These are phyloP conservation scores for Rhagonycha lutea DNA, from an alignment of 2,888 invertebrate genomes.

Conservation along the genomic window DNA sequence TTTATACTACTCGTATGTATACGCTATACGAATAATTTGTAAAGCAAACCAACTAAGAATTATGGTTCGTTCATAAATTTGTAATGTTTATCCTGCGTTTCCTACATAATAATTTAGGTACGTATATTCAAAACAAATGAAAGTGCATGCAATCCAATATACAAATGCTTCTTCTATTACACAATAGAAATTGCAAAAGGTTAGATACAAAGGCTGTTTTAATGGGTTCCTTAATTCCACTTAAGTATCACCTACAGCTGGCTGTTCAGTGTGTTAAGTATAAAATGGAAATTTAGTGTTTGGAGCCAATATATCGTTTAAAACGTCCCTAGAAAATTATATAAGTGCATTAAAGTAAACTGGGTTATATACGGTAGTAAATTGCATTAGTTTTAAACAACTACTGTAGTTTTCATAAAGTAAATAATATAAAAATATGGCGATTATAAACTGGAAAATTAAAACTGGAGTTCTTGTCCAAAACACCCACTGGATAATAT, in stretches of 20 bases:
- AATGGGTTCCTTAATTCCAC: slow-evolving; percentile 14
- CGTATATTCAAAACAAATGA: neutral
- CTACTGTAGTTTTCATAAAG: slow-evolving; percentile 13
- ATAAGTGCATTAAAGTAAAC: neutral
- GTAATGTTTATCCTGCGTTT: neutral
- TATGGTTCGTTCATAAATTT: neutral
- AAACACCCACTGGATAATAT: neutral
- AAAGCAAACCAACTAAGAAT: neutral
- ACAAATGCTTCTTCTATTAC: neutral
- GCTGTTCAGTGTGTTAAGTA: slow-evolving; percentile 4
- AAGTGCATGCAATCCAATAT: neutral
- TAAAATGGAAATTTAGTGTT: slow-evolving; percentile 8
- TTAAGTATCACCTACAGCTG: slow-evolving; percentile 11
- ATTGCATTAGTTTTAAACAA: slow-evolving; percentile 5
- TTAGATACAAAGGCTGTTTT: slow-evolving; percentile 9
- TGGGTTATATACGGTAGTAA: slow-evolving; percentile 6
- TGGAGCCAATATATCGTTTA: neutral
- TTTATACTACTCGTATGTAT: neutral
- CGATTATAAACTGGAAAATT: neutral
- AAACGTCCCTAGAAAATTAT: neutral
- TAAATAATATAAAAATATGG: neutral
- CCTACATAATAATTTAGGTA: neutral
- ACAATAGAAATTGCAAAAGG: neutral
- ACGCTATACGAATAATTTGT: neutral
- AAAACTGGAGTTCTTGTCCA: neutral